phyloP scores from a whole-genome alignment of 2,113 vertebrate species.

The Microtus ochrogaster region DNA sequence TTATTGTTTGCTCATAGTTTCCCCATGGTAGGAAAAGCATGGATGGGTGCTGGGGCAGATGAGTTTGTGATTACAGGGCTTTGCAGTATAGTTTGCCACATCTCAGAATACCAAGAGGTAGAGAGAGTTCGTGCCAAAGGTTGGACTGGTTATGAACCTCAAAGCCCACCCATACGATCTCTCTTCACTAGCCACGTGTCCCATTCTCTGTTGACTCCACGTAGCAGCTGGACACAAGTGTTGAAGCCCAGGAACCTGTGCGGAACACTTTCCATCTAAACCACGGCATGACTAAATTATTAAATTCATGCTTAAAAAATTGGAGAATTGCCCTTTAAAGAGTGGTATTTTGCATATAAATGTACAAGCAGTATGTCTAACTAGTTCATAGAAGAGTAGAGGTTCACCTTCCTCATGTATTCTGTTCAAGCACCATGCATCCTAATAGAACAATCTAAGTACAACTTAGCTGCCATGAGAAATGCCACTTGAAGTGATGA shows the following conservation, averaged over 20 bases:
- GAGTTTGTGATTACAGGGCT: not conserved
- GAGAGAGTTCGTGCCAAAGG: no score
- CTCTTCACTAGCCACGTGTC: not conserved
- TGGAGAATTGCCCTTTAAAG: not conserved
- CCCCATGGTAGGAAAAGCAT: not conserved
- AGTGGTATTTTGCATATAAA: not conserved
- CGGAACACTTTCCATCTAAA: no score
- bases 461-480: not conserved
- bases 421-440: not conserved
- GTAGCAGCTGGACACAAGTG: not conserved
- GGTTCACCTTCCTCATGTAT: not conserved
- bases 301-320: not conserved
- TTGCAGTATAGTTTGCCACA: not conserved
- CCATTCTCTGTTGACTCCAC: not conserved
- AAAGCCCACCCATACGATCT: not conserved
- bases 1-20: not conserved
- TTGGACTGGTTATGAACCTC: not conserved
- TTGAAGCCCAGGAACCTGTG: not conserved
- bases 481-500: not conserved
- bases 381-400: not conserved
- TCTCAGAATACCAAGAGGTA: not conserved
- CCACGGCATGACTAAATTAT: not conserved
- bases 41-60: not conserved
- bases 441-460: not conserved
- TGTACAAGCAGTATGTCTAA: not conserved